A percentile compares a stretch with the other conserved stretches of the same genome.
These are phyloP conservation scores for Telmatherina bonti DNA, from an alignment of 2,797 vertebrate genomes.

Conservation along the genomic window DNA sequence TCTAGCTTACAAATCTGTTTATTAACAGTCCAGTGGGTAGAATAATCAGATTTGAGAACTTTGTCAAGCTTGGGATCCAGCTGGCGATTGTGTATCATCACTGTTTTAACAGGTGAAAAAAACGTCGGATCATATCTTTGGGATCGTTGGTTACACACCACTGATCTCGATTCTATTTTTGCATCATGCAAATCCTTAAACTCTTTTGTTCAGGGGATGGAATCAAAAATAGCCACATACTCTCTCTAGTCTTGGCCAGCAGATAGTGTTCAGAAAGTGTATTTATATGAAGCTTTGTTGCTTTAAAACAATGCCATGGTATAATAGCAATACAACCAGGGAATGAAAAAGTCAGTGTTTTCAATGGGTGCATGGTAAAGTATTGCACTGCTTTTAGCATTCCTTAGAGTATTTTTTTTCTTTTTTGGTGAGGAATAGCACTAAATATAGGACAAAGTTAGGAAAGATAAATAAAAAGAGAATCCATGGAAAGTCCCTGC, in stretches of 20 bases:
- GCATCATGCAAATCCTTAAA: slow-evolving; percentile 72
- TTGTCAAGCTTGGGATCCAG: slow-evolving; percentile 49
- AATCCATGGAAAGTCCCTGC: slow-evolving; percentile 83
- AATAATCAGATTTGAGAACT: slow-evolving; percentile 64
- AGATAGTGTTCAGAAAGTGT: slow-evolving; percentile 41
- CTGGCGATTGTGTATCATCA: slow-evolving; percentile 61
- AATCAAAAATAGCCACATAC: slow-evolving; percentile 74
- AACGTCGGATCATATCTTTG: slow-evolving; percentile 65
- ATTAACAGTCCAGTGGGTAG: slow-evolving; percentile 52
- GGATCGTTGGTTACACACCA: slow-evolving; percentile 68
- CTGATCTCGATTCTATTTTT: slow-evolving; percentile 76
- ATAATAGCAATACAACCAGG: slow-evolving; percentile 45
- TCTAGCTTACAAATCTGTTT: slow-evolving; percentile 41
- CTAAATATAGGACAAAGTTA: slow-evolving; percentile 76
- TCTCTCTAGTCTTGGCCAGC: slow-evolving; percentile 73
- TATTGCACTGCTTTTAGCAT: slow-evolving; percentile 62
- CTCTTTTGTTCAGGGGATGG: slow-evolving; percentile 67
- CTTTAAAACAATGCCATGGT: slow-evolving; percentile 36
- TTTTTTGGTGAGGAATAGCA: slow-evolving; percentile 74
- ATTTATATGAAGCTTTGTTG: slow-evolving; percentile 26
- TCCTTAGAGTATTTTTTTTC: slow-evolving; percentile 55
- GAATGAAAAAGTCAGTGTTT: slow-evolving; percentile 54
- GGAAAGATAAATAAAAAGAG: slow-evolving; percentile 84
- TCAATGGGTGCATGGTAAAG: slow-evolving; percentile 63
- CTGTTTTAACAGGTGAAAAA: slow-evolving; percentile 77